Evolutionary conservation across 2,797 vertebrate species (phyloP).

Genomic region (Oreortyx pictus): DNA sequence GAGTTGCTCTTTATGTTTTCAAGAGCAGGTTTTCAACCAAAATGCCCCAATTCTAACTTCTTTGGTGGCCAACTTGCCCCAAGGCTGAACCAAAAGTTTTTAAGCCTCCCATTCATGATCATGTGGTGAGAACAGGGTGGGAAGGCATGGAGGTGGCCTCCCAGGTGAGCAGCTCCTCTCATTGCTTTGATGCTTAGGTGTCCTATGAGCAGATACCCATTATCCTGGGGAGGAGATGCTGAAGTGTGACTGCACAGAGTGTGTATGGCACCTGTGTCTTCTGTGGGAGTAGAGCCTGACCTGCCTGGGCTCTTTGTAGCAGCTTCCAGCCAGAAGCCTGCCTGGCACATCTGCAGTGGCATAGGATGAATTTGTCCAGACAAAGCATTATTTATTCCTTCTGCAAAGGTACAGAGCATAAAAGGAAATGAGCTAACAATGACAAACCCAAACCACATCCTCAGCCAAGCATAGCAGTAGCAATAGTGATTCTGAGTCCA

Average conservation of each 20-base stretch:
- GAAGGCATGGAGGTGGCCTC: background rate
- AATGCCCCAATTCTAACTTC: background rate
- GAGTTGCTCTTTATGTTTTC: background rate
- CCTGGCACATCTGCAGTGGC: fast-evolving
- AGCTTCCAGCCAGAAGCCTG: background rate
- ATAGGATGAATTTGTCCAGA: background rate
- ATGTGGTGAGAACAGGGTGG: background rate
- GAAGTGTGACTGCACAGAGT: no score
- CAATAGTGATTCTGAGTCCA: background rate
- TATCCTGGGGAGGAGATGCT: background rate
- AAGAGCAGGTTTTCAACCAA: background rate
- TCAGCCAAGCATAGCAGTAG: background rate
- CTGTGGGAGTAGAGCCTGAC: background rate
- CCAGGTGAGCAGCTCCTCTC: background rate
- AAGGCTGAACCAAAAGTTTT: background rate
- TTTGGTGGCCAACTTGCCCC: background rate
- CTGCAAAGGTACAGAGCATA: background rate
- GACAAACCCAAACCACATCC: background rate
- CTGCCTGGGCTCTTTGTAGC: background rate
- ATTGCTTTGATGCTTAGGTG: background rate
- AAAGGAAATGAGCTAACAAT: background rate
- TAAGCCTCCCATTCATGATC: background rate
- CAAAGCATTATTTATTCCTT: background rate
- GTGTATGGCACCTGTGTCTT: fast-evolving
- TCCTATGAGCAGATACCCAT: background rate